These are phyloP conservation scores for Schmidtea mediterranea DNA, from an alignment of 1,140 invertebrate genomes.

Conservation along the genomic window DNA sequence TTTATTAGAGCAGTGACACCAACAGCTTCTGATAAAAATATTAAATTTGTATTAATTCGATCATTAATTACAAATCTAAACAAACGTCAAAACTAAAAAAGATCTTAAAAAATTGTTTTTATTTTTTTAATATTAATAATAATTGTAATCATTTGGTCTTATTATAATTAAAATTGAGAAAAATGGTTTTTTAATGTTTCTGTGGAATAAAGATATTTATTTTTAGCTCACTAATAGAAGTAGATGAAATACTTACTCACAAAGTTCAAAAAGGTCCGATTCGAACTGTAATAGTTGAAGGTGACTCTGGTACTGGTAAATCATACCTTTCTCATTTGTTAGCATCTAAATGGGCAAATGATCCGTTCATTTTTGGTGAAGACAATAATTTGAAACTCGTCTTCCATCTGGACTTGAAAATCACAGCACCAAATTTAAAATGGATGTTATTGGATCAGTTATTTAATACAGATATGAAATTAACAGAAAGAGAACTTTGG, in stretches of 20 bases:
- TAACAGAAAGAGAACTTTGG: conserved; percentile 1
- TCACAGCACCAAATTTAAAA: not conserved
- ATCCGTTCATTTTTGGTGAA: not conserved
- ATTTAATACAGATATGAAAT: not conserved
- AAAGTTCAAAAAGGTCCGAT: not conserved
- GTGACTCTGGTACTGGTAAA: not conserved
- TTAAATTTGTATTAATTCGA: too few species aligned
- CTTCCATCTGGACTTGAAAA: not conserved
- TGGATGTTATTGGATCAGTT: not conserved
- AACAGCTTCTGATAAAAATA: too few species aligned
- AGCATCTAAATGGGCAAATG: not conserved
- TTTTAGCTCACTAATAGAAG: not conserved
- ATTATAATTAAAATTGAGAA: too few species aligned
- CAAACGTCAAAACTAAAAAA: too few species aligned
- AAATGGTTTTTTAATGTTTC: too few species aligned
- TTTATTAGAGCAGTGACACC: too few species aligned
- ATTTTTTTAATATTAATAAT: too few species aligned
- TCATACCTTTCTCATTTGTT: not conserved
- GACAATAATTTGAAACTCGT: not conserved
- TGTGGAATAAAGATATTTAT: too few species aligned
- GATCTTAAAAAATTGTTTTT: too few species aligned
- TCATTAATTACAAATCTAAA: too few species aligned
- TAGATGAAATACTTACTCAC: not conserved
- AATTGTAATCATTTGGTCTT: too few species aligned
- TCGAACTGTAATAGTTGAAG: not conserved